Evolutionary conservation across 2,888 invertebrate species (phyloP).

Genomic region (Synergus gifuensis): DNA sequence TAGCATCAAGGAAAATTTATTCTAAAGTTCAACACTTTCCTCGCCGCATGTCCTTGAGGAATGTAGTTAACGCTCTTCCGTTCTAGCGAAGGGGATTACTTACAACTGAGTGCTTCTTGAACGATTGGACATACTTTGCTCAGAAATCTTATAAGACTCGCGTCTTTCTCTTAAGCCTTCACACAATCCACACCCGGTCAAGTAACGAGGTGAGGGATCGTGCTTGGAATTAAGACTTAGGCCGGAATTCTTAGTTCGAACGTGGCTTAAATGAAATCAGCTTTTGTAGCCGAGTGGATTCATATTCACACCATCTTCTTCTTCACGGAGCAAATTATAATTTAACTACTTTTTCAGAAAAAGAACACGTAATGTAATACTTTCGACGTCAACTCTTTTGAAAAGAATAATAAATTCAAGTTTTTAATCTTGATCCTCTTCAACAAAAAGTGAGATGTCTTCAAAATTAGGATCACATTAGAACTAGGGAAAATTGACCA

Average conservation of each 20-base stretch:
- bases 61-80: constrained; percentile 22
- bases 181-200: constrained; percentile 11
- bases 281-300: not conserved
- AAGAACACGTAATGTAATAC: not conserved
- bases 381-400: not conserved
- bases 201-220: constrained; percentile 4
- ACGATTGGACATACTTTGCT: constrained; percentile 33
- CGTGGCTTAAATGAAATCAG: not conserved
- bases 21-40: constrained; percentile 10
- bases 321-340: not conserved
- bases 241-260: not conserved
- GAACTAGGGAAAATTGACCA: no score
- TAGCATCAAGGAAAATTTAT: not conserved
- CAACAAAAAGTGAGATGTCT: no score
- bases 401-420: not conserved
- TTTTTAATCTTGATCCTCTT: no score
- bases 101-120: constrained; percentile 25
- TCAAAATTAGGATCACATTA: no score
- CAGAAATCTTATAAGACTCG: constrained; percentile 27
- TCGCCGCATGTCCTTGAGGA: constrained; percentile 16
- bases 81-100: constrained; percentile 19
- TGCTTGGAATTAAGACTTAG: constrained; percentile 25
- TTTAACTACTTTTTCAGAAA: not conserved
- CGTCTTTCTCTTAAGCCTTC: constrained; percentile 24
- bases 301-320: constrained; percentile 1